Conservation (phyloP, 2,797 vertebrate genomes). For the Balearica regulorum region DNA sequence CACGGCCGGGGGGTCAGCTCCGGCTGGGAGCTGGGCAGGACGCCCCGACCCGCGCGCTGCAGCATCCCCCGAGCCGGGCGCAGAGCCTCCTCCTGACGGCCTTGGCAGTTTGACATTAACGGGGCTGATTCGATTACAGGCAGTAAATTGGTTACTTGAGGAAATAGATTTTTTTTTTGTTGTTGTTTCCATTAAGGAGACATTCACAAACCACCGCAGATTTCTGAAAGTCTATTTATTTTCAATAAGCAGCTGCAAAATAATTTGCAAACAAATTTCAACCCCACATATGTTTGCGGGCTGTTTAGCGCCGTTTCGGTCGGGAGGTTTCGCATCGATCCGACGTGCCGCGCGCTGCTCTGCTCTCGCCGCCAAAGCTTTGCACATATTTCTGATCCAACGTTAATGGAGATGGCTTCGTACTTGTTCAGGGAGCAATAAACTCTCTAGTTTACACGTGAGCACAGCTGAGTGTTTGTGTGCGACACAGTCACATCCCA, state of each 20-base stretch:
- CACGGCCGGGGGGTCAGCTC: background rate
- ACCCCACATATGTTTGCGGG: rapidly evolving
- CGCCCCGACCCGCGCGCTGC: rapidly evolving
- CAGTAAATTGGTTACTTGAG: background rate
- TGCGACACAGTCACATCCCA: background rate
- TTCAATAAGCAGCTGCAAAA: background rate
- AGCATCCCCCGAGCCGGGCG: rapidly evolving
- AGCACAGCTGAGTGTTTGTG: no score
- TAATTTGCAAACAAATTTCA: background rate
- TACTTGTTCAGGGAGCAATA: background rate
- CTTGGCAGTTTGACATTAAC: background rate
- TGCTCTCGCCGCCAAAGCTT: background rate
- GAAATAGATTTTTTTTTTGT: background rate
- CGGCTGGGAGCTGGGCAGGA: background rate
- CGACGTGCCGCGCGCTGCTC: rapidly evolving
- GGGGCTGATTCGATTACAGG: background rate
- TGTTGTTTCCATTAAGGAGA: background rate
- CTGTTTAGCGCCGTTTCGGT: rapidly evolving
- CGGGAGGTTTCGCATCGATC: rapidly evolving
- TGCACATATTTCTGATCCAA: background rate
- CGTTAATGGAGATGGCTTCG: rapidly evolving
- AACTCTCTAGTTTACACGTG: rapidly evolving
- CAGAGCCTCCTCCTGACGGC: background rate
- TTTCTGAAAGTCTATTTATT: background rate
- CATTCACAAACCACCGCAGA: background rate